Evolutionary conservation across 2,888 invertebrate species (phyloP), one percentile per base, ranked within the genome.

Genomic region (Chesias legatella): DNA sequence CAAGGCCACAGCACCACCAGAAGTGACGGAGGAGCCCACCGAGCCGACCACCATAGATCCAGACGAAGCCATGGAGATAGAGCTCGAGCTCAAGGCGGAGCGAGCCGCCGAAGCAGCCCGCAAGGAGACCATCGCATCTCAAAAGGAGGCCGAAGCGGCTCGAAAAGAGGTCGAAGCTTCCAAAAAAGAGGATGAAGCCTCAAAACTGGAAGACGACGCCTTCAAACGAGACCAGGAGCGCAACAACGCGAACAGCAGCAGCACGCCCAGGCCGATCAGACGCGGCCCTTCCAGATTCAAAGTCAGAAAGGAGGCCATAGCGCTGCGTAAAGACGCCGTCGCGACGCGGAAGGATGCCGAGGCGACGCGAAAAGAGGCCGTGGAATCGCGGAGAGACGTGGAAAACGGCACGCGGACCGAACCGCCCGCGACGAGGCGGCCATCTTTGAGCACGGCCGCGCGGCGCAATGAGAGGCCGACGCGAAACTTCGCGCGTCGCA

Each of bases 391-490:
- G 60, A 45, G 40, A 27, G 36, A 40, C 33, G 45, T 40, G 11
- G 45, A 45, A 17, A 17, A 17, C 13, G 13, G 13, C 13, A 17
- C 13, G 5, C 13, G 5, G 13, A 17, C 13, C 61, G 38, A 55
- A 50, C 26, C 61, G 63, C 47, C 58, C 44, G 33, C 27, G 34
- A 6, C 67, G 30, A 66, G 70, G 46, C 78, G 71, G 67, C 76
- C 83, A 73, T 69, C 74, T 65, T 72, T 65, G 61, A 67, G 51
- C 61, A 56, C 64, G 58, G 66, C 63, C 57, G 64, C 70, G 63
- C 66, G 67, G 58, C 79, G 77, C 57, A 79, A 54, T 81, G 86
- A 84, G 69, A 68, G 77, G 49, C 79, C 63, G 53, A 70, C 62
- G 54, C 75, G 84, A 53, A 76, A 69, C 63, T 82, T 79, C 62